phyloP scores from a whole-genome alignment of 2,113 vertebrate species.

The Lathamus discolor region DNA sequence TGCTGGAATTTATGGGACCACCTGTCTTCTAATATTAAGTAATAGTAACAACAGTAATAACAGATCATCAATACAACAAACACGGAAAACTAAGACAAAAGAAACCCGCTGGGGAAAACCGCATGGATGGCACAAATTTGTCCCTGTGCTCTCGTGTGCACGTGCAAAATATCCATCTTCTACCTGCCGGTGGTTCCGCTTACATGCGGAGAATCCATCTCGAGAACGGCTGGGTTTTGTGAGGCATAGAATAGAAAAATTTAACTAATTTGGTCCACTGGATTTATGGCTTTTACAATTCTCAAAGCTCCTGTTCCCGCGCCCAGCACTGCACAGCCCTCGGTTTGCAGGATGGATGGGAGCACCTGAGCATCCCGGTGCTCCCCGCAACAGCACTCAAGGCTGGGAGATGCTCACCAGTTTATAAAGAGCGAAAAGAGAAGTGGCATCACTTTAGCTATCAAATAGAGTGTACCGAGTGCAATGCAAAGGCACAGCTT shows the following conservation, averaged over 20 bases:
- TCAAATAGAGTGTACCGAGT: accelerated
- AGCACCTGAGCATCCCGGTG: not conserved
- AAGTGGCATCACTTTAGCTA: not conserved
- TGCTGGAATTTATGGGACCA: slow-evolving; percentile 3
- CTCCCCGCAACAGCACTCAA: not conserved
- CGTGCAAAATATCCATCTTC: slow-evolving; percentile 3
- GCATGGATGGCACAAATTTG: not conserved
- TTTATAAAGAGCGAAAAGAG: not conserved
- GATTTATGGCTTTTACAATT: slow-evolving; percentile 18
- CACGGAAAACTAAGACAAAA: not conserved
- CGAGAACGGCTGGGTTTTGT: slow-evolving; percentile 18
- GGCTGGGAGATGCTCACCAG: not conserved
- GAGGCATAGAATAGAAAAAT: slow-evolving; percentile 25
- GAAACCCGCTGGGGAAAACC: not conserved
- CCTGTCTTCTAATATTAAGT: not conserved
- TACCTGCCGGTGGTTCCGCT: not conserved
- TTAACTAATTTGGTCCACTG: slow-evolving; percentile 34
- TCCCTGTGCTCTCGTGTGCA: not conserved
- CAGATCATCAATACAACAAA: not conserved
- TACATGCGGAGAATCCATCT: not conserved
- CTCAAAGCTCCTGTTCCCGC: not conserved
- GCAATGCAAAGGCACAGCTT: accelerated
- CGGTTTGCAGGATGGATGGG: not conserved
- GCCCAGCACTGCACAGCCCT: not conserved
- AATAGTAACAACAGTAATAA: not conserved